These are phyloP conservation scores for Bufo bufo DNA, from an alignment of 2,113 vertebrate species.

Conservation along the genomic window DNA sequence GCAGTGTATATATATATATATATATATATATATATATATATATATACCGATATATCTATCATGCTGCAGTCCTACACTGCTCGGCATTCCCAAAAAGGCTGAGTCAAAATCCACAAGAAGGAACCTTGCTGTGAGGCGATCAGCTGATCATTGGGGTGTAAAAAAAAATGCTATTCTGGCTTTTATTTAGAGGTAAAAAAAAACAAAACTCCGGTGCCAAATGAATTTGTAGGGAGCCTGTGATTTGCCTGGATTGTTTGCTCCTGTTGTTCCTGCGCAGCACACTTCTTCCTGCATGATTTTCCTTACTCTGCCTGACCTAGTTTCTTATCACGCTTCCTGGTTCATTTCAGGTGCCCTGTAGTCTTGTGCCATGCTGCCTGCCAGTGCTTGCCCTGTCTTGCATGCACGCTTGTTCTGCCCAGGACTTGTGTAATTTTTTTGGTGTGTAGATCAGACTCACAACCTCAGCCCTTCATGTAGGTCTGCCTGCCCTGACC, in stretches of 20 bases:
- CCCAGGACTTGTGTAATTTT: background rate
- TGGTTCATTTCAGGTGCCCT: slow-evolving; percentile 6
- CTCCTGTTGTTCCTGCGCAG: background rate
- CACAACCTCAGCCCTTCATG: background rate
- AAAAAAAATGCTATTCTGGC: too few relatives aligned
- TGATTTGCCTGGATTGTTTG: background rate
- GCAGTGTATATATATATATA: too few relatives aligned
- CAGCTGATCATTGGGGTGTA: slow-evolving; percentile 38
- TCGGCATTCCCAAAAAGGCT: background rate
- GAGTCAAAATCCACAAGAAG: background rate
- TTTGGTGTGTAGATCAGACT: background rate
- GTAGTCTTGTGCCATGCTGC: background rate
- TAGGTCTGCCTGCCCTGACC: background rate
- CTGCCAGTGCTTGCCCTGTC: background rate
- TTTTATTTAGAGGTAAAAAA: too few relatives aligned
- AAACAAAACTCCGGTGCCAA: too few relatives aligned
- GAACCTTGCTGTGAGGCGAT: slow-evolving; percentile 6
- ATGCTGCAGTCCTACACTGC: background rate
- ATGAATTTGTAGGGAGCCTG: background rate
- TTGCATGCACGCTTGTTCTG: background rate
- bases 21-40: too few relatives aligned
- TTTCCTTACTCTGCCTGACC: slow-evolving; percentile 1
- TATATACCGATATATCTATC: background rate
- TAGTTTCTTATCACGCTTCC: slow-evolving; percentile 8
- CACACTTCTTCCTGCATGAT: background rate